These are phyloP conservation scores for Ormyrus nitidulus DNA, from an alignment of 2,888 invertebrate genomes.

Conservation along the genomic window DNA sequence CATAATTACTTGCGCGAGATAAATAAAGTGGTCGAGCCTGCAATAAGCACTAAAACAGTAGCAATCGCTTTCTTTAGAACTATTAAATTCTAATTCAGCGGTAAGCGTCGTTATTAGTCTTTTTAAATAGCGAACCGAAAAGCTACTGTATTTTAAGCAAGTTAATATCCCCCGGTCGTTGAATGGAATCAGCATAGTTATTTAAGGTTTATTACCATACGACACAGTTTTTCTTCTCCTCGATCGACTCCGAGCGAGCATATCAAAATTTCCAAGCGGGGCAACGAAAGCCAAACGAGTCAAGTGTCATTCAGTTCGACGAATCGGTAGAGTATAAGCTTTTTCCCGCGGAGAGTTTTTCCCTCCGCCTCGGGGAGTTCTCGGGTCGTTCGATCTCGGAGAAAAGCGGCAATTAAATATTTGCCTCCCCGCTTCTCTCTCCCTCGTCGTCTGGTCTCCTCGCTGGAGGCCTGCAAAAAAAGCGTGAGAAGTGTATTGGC, in stretches of 20 bases:
- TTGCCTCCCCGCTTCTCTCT: conserved; percentile 20
- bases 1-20: no score
- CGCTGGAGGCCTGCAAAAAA: conserved; percentile 45
- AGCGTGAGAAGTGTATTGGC: conserved; percentile 59
- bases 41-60: no score
- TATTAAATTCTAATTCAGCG: no score
- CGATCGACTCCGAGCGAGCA: no score
- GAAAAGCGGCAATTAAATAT: conserved; percentile 48
- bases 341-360: neutral
- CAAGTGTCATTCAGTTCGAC: neutral
- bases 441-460: conserved; percentile 26
- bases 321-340: neutral
- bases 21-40: no score
- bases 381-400: conserved; percentile 33
- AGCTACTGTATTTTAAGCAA: neutral
- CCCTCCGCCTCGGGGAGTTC: conserved; percentile 2
- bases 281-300: no score
- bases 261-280: no score
- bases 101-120: neutral
- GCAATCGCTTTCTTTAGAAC: no score
- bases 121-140: neutral
- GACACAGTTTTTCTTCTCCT: neutral
- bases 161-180: neutral
- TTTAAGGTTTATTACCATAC: neutral
- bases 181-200: conserved; percentile 1